These are phyloP conservation scores for Ornithorhynchus anatinus DNA, from an alignment of 2,113 vertebrate species.

Conservation along the genomic window DNA sequence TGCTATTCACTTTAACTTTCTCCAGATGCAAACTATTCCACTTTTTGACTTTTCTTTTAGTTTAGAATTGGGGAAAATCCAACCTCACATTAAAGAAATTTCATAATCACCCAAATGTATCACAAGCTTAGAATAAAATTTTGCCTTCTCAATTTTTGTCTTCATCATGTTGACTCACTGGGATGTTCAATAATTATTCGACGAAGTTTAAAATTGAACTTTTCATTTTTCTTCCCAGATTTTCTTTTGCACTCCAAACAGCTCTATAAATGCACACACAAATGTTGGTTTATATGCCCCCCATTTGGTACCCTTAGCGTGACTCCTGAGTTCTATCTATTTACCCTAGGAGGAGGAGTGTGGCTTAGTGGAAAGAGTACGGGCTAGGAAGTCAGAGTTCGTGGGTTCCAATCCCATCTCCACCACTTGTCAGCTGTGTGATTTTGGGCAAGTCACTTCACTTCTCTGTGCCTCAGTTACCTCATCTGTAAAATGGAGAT, in stretches of 20 bases:
- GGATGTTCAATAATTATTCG: background rate
- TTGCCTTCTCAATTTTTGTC: background rate
- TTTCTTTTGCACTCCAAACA: background rate
- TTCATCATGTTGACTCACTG: background rate
- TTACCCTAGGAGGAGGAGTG: too few species aligned
- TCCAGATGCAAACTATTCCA: background rate
- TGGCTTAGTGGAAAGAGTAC: too few species aligned
- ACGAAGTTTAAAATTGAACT: background rate
- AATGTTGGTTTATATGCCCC: too few species aligned
- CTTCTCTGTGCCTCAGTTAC: too few species aligned
- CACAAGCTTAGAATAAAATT: background rate
- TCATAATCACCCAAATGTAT: background rate
- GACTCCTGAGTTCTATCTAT: too few species aligned
- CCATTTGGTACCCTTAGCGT: too few species aligned
- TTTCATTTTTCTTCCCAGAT: background rate
- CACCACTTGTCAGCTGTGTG: too few species aligned
- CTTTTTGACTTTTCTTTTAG: background rate
- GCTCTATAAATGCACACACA: too few species aligned
- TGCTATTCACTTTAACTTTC: background rate
- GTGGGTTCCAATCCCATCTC: too few species aligned
- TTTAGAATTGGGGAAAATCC: background rate
- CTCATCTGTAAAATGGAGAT: too few species aligned
- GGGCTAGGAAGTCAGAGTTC: too few species aligned
- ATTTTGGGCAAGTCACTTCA: too few species aligned
- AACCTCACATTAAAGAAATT: background rate